phyloP scores from a whole-genome alignment of 37 sponge, comb jelly and placozoan genomes.

The Halichondria panicea region DNA sequence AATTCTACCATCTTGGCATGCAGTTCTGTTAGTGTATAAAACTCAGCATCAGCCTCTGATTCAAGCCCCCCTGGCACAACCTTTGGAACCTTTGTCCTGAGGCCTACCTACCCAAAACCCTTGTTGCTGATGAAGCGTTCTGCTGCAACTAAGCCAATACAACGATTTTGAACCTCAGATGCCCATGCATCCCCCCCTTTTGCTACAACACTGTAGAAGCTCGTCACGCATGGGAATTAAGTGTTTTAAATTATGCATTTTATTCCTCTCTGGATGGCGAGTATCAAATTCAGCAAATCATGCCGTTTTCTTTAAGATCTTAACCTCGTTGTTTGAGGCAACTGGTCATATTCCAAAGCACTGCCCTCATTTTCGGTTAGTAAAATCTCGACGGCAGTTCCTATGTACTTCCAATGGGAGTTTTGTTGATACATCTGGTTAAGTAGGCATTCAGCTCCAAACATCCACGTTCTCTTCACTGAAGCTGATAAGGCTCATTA shows the following conservation, averaged over 20 bases:
- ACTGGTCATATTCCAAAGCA: too few species aligned
- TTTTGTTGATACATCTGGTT: too few species aligned
- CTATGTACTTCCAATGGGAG: too few species aligned
- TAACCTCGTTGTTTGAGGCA: too few species aligned
- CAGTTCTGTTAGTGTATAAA: slow-evolving; percentile 39
- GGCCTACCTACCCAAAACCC: too few species aligned
- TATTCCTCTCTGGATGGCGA: slow-evolving; percentile 32
- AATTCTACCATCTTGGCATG: slow-evolving; percentile 51
- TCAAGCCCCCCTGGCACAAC: slow-evolving; percentile 40
- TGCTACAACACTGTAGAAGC: slow-evolving; percentile 32
- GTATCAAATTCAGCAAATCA: slow-evolving; percentile 6
- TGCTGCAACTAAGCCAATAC: slow-evolving; percentile 10
- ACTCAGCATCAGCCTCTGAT: slow-evolving; percentile 44
- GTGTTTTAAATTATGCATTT: slow-evolving; percentile 16
- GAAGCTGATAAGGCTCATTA: too few species aligned
- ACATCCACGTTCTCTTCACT: too few species aligned
- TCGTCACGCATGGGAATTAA: slow-evolving; percentile 23
- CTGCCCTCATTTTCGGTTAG: too few species aligned
- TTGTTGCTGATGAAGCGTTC: too few species aligned
- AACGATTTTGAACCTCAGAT: slow-evolving; percentile 34
- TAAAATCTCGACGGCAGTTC: too few species aligned
- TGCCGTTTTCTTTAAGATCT: too few species aligned
- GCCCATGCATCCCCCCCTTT: slow-evolving; percentile 34
- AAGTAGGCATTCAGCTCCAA: too few species aligned
- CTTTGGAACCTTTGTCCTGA: slow-evolving; percentile 11